phyloP scores from a whole-genome alignment of 2,113 vertebrate species.

The Ictidomys tridecemlineatus region DNA sequence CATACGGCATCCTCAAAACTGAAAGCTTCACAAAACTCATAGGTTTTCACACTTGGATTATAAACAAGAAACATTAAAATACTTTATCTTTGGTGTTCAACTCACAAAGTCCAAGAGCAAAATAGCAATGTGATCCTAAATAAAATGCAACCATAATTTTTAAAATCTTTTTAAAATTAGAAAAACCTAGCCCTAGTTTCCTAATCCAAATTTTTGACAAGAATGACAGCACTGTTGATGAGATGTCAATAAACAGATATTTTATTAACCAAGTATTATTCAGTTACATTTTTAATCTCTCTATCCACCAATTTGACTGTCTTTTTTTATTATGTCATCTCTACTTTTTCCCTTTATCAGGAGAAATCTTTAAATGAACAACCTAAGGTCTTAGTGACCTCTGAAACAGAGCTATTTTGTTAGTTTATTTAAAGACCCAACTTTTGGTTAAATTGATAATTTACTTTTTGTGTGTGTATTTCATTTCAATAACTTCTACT shows the following conservation, averaged over 20 bases:
- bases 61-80: background rate
- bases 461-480: background rate
- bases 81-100: background rate
- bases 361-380: background rate
- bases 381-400: background rate
- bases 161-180: background rate
- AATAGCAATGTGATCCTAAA: background rate
- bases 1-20: background rate
- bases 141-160: background rate
- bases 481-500: background rate
- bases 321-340: background rate
- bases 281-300: background rate
- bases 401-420: background rate
- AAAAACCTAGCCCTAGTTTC: background rate
- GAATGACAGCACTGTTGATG: background rate
- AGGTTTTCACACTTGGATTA: background rate
- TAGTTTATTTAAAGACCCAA: background rate
- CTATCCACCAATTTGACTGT: background rate
- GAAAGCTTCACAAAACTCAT: background rate
- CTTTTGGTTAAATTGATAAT: background rate
- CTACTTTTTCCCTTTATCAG: background rate
- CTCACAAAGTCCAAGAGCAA: background rate
- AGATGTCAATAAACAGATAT: background rate
- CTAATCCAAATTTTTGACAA: background rate
- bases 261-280: background rate